Evolutionary conservation across 2,113 vertebrate genomes (phyloP).

Genomic region (Psittacula cyanocephala): DNA sequence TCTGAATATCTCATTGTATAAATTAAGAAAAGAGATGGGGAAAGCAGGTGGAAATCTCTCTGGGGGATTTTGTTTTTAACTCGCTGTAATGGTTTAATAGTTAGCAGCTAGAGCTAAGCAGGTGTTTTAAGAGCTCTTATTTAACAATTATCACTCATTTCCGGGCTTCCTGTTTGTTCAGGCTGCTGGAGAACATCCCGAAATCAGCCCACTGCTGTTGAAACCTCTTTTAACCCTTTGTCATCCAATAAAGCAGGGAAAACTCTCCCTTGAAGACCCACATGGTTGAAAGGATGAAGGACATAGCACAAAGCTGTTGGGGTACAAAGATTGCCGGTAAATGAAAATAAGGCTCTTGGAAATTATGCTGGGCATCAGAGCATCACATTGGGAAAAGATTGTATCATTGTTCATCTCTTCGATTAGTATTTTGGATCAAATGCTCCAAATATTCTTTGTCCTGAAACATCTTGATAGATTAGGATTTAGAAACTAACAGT

Average conservation of each 20-base stretch:
- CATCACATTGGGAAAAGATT: not conserved
- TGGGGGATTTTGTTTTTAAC: constrained; percentile 57
- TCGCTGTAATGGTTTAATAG: constrained; percentile 60
- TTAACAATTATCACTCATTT: constrained; percentile 75
- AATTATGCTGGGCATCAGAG: not conserved
- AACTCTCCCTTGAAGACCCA: not conserved
- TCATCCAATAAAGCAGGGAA: not conserved
- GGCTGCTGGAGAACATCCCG: constrained; percentile 43
- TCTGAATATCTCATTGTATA: not conserved
- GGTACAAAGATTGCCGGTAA: not conserved
- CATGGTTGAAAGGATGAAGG: not conserved
- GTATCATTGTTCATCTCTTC: not conserved
- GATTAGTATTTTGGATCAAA: not conserved
- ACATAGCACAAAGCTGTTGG: not conserved
- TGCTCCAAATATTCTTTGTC: not conserved
- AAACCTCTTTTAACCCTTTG: constrained; percentile 44
- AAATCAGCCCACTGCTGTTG: constrained; percentile 21
- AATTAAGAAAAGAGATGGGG: constrained; percentile 39
- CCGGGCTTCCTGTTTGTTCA: constrained; percentile 72
- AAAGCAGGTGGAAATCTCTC: constrained; percentile 44
- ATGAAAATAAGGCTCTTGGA: not conserved
- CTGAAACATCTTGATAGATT: not conserved
- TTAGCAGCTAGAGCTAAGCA: constrained; percentile 68
- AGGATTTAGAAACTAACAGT: not conserved
- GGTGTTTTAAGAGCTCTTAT: constrained; percentile 71